A percentile compares a stretch with the other conserved stretches of the same genome.
Conservation (phyloP, 2,797 vertebrate genomes). For the Acipenser oxyrinchus region DNA sequence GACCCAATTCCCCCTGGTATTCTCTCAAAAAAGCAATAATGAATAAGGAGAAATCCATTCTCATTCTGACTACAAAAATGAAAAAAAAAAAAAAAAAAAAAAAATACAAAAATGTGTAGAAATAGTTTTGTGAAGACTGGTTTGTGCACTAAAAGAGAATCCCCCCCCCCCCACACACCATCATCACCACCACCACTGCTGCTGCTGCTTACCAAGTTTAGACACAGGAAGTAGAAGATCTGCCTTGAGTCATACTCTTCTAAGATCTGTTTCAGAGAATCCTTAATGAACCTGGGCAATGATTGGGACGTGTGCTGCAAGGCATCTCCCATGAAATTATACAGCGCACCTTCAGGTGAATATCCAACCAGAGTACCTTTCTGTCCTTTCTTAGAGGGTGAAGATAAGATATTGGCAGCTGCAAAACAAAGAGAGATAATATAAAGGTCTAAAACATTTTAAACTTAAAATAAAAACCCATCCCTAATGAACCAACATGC, state of each 20-base stretch:
- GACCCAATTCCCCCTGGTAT: too few species aligned
- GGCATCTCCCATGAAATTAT: conserved; percentile 95
- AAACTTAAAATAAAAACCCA: too few species aligned
- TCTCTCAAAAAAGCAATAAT: too few species aligned
- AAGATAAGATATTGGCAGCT: conserved; percentile 89
- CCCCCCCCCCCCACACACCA: not conserved
- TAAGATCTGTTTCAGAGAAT: conserved; percentile 93
- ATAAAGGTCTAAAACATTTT: not conserved
- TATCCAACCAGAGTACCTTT: conserved; percentile 95
- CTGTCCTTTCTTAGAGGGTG: conserved; percentile 84
- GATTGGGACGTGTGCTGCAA: conserved; percentile 92
- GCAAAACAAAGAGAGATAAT: conserved; percentile 23
- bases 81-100: too few species aligned
- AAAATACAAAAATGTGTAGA: too few species aligned
- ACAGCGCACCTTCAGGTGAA: conserved; percentile 94
- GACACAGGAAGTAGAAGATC: conserved; percentile 98
- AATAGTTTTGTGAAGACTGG: too few species aligned
- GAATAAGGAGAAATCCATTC: too few species aligned
- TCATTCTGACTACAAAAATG: too few species aligned
- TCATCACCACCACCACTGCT: conserved; percentile 24
- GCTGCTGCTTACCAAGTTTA: conserved; percentile 80
- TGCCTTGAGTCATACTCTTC: conserved; percentile 95
- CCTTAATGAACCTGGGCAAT: conserved; percentile 88
- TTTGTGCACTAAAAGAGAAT: too few species aligned
- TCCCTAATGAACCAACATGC: too few species aligned